A percentile compares a stretch with the other conserved stretches of the same genome.
Evolutionary conservation across 2,888 invertebrate genomes (phyloP).

Genomic region (Colletes collaris): DNA sequence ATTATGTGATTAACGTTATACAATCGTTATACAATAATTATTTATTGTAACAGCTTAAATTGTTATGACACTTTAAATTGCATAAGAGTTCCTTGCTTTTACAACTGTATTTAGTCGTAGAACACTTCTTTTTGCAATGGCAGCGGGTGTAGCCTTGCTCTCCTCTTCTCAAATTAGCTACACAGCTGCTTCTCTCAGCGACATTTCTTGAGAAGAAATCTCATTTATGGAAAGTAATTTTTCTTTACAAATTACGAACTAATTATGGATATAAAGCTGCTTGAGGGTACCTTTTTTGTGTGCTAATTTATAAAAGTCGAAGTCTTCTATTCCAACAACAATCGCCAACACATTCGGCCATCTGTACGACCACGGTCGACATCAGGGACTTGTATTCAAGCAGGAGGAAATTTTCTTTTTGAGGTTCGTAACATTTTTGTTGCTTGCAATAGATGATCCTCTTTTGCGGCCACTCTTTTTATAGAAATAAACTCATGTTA

Average conservation of each 20-base stretch:
- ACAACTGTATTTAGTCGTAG: constrained; percentile 59
- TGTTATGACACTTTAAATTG: constrained; percentile 62
- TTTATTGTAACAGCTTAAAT: too few relatives aligned
- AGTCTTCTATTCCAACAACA: too few relatives aligned
- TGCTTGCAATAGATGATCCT: constrained; percentile 50
- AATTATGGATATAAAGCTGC: constrained; percentile 30
- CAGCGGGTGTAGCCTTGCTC: not conserved
- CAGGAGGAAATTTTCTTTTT: constrained; percentile 43
- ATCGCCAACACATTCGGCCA: constrained; percentile 50
- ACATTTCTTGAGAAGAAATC: constrained; percentile 61
- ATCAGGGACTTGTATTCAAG: too few relatives aligned
- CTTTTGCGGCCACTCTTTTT: constrained; percentile 50
- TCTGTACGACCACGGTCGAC: constrained; percentile 67
- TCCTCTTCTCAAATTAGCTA: too few relatives aligned
- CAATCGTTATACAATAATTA: too few relatives aligned
- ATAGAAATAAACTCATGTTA: too few relatives aligned
- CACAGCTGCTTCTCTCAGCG: constrained; percentile 52
- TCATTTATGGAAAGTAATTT: constrained; percentile 64
- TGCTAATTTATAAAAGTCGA: too few relatives aligned
- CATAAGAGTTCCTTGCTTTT: constrained; percentile 60
- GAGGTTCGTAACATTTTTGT: constrained; percentile 68
- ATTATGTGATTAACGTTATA: too few relatives aligned
- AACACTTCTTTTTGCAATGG: constrained; percentile 52
- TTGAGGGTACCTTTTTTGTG: too few relatives aligned
- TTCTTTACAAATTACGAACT: constrained; percentile 66